Evolutionary conservation across 2,113 vertebrate species (phyloP), one percentile per base, ranked within the genome.

Genomic region (Zosterops hypoxanthus): DNA sequence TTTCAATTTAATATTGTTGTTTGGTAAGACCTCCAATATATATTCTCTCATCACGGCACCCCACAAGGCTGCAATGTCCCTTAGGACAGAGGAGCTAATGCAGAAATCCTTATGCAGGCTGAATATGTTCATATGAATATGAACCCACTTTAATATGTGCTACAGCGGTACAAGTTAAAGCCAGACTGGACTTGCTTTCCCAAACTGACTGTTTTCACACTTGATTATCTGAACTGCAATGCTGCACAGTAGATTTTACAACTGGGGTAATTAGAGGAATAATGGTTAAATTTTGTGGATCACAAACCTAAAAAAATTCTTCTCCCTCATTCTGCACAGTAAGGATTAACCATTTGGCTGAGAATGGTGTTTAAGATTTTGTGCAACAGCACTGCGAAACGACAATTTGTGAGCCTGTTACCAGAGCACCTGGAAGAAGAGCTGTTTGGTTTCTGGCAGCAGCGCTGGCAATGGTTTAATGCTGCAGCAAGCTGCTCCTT

Each of bases 341-440:
- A 64, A 33, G 11, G 28, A 11, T 50, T 66, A 81, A 70, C 18
- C 16, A 16, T 64, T 44, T 12, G 26, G 44, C 29, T 75, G 39
- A 57, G 52, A 64, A 82, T 0, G 17, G 39, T 26, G 7, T 20
- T 57, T 12, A 41, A 64, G 61, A 29, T 63, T 57, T 33, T 29
- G 42, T 31, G 26, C 34, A 26, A 47, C 6, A 8, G 70, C 41
- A 14, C 0, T 6, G 29, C 0, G 0, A 16, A 57, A 53, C 16
- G 46, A 29, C 15, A 4, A 28, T 36, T n/a, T 50, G 34, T 36
- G 50, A 57, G 64, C 65, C 36, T 63, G 23, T 36, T 17, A 26
- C 3, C 13, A 23, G 44, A 0, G 1, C 73, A 47, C 7, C 21
- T 34, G 52, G 44, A 42, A 82, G 75, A 76, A 56, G 53, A 42